Evolutionary conservation across 1,140 invertebrate species (phyloP).

Genomic region (Tetramorium alpestre): DNA sequence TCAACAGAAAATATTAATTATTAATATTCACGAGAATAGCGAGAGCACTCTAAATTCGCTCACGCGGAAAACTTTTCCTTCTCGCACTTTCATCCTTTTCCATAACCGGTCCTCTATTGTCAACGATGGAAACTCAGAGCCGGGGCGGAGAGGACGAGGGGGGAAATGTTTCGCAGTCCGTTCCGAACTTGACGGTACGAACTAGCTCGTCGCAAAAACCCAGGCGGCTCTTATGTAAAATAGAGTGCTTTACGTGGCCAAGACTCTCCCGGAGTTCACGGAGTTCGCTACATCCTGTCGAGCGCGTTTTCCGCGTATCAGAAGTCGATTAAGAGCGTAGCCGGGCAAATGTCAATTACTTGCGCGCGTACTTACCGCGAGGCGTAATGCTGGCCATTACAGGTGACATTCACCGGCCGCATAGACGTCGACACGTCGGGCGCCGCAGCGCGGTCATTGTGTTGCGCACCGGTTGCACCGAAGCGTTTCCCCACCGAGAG

Average conservation of each 20-base stretch:
- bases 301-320: neutral
- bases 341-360: constrained; percentile 47
- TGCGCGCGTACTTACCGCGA: neutral
- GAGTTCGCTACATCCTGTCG: neutral
- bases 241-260: neutral
- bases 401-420: constrained; percentile 40
- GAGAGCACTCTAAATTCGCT: too few relatives aligned
- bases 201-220: neutral
- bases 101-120: neutral
- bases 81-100: too few relatives aligned
- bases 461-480: neutral
- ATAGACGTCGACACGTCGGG: constrained; percentile 36
- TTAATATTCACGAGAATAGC: too few relatives aligned
- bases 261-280: too few relatives aligned
- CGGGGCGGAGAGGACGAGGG: neutral
- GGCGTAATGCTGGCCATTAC: constrained; percentile 41
- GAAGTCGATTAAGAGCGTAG: constrained; percentile 30
- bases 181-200: neutral
- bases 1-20: too few relatives aligned
- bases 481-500: neutral
- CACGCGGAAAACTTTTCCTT: too few relatives aligned
- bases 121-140: neutral
- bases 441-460: neutral
- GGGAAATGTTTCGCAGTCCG: neutral
- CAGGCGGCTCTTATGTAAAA: neutral